Conservation (phyloP, 2,797 vertebrate genomes). For the Hypotaenidia okinawae region DNA sequence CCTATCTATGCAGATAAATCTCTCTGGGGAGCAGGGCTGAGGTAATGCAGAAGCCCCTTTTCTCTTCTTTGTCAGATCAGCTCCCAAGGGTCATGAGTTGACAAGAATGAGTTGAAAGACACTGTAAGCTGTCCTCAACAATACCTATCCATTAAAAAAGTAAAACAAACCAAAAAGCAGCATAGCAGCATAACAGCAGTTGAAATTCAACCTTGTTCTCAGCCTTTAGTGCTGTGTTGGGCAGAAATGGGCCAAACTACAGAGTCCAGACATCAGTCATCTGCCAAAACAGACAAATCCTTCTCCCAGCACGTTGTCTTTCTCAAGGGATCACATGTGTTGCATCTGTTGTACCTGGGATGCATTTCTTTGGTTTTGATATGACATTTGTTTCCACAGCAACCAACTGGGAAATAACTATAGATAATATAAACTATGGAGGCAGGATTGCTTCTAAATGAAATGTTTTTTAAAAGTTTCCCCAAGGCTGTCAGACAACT, state of each 20-base stretch:
- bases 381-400: constrained; percentile 59
- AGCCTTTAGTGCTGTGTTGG: neutral
- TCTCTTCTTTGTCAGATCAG: neutral
- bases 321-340: neutral
- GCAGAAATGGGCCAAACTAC: neutral
- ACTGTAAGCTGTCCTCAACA: neutral
- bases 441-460: constrained; percentile 51
- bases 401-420: constrained; percentile 60
- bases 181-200: neutral
- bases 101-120: neutral
- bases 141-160: neutral
- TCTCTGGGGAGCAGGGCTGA: neutral
- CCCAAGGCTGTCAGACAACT: constrained; percentile 31
- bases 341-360: constrained; percentile 19
- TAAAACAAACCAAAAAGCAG: too few species aligned
- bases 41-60: neutral
- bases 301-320: accelerated
- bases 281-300: neutral
- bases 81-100: neutral
- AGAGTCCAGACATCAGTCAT: neutral
- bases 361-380: constrained; percentile 4
- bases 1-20: neutral
- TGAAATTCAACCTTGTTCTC: constrained; percentile 3
- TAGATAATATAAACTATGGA: constrained; percentile 48
- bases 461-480: constrained; percentile 47